Percentiles rank a stretch among this genome's conserved stretches.
These are phyloP conservation scores for Coelopa frigida DNA, from an alignment of 1,140 invertebrate genomes.

Conservation along the genomic window DNA sequence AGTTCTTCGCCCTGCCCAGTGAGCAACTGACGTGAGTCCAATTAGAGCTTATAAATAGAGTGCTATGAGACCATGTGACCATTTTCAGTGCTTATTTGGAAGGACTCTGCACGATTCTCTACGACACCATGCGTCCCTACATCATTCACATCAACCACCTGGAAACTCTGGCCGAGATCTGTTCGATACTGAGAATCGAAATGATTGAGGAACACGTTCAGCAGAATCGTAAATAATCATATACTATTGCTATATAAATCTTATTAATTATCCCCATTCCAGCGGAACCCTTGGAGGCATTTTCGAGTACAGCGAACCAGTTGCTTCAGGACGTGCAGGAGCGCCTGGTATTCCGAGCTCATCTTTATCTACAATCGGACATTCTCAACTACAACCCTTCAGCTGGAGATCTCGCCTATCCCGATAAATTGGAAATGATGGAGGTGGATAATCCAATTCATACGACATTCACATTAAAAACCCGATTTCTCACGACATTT, in stretches of 20 bases:
- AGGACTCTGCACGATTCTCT: slow-evolving; percentile 79
- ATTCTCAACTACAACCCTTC: slow-evolving; percentile 84
- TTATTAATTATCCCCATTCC: slow-evolving; percentile 18
- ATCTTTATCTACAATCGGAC: slow-evolving; percentile 89
- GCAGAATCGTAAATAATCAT: slow-evolving; percentile 60
- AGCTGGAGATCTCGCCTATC: slow-evolving; percentile 93
- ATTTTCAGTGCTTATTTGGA: slow-evolving; percentile 65
- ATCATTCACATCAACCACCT: slow-evolving; percentile 97
- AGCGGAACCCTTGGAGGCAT: slow-evolving; percentile 64
- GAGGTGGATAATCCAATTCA: slow-evolving; percentile 48
- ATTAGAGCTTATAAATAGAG: not conserved
- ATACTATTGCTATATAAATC: not conserved
- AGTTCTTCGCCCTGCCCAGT: slow-evolving; percentile 73
- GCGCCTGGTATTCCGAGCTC: slow-evolving; percentile 88
- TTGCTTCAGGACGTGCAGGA: slow-evolving; percentile 95
- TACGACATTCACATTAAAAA: not conserved
- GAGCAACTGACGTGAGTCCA: slow-evolving; percentile 57
- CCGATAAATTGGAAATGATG: slow-evolving; percentile 97
- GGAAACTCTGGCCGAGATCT: slow-evolving; percentile 94
- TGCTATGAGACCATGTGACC: not conserved
- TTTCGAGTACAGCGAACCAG: slow-evolving; percentile 77
- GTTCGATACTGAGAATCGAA: slow-evolving; percentile 86
- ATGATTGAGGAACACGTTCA: slow-evolving; percentile 91
- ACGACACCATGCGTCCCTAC: slow-evolving; percentile 88
- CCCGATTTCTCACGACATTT: not conserved